Conservation (phyloP, 2,113 vertebrate species). For the Opisthocomus hoazin region DNA sequence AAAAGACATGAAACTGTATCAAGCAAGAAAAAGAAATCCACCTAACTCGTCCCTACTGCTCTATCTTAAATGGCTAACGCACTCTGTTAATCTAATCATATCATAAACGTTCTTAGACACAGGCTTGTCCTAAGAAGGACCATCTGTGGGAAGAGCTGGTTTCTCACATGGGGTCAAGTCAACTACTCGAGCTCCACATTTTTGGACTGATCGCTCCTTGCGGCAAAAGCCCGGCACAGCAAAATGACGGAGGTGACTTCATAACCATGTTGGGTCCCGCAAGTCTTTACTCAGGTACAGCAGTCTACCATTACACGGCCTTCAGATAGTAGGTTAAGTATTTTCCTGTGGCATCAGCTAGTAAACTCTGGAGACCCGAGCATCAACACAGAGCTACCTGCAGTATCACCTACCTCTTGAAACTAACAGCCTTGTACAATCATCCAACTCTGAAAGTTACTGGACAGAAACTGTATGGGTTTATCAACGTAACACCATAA, state of each 20-base stretch:
- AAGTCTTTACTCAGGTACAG: not conserved
- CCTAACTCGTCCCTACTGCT: not conserved
- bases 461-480: not conserved
- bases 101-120: not conserved
- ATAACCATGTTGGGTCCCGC: accelerated
- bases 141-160: not conserved
- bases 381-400: not conserved
- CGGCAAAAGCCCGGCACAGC: not conserved
- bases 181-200: not conserved
- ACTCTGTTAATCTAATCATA: not conserved
- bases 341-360: not conserved
- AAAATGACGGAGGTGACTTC: not conserved
- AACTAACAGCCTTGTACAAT: not conserved
- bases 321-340: not conserved
- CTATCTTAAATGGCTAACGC: not conserved
- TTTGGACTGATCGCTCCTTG: not conserved
- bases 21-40: not conserved
- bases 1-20: not conserved
- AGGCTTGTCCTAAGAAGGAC: not conserved
- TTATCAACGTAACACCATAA: not conserved
- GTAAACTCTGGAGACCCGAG: not conserved
- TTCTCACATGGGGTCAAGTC: not conserved
- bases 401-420: accelerated
- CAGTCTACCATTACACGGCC: not conserved
- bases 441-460: not conserved